phyloP scores from a whole-genome alignment of 2,797 vertebrate species.

The Sarcoramphus papa region DNA sequence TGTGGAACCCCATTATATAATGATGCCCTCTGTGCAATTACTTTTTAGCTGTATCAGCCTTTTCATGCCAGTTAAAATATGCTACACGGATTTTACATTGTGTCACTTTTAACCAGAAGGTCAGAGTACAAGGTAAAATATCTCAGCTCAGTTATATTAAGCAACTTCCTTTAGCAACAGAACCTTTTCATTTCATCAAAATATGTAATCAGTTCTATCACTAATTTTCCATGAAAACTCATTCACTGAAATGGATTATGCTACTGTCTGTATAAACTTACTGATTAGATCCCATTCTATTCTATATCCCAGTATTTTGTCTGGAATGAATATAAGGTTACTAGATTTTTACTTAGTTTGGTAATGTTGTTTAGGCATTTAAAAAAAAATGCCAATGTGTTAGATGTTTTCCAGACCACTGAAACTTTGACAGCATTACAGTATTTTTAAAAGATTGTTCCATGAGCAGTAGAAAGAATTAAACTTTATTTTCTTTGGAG shows the following conservation, averaged over 20 bases:
- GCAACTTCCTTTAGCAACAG: neutral
- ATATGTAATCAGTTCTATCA: constrained; percentile 11
- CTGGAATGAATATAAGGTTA: neutral
- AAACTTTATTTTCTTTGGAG: neutral
- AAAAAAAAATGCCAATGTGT: neutral
- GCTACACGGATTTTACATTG: constrained; percentile 10
- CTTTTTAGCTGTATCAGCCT: constrained; percentile 55
- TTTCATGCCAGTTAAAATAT: constrained; percentile 16
- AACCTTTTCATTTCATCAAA: constrained; percentile 28
- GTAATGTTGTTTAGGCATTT: neutral
- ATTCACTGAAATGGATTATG: constrained; percentile 19
- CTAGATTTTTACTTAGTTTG: neutral
- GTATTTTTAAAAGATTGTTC: neutral
- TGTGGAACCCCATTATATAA: constrained; percentile 64
- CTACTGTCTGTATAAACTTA: neutral
- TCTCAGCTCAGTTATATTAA: neutral
- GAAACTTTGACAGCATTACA: neutral
- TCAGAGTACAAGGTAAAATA: constrained; percentile 38
- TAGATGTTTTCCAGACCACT: neutral
- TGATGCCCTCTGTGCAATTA: constrained; percentile 59
- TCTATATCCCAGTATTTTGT: neutral
- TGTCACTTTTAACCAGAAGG: constrained; percentile 55
- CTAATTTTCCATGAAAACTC: constrained; percentile 24
- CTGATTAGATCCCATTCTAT: neutral
- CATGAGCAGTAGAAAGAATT: neutral